Evolutionary conservation across 2,888 invertebrate species (phyloP), one percentile per base, ranked within the genome.

Genomic region (Branchinecta sandiegonensis): DNA sequence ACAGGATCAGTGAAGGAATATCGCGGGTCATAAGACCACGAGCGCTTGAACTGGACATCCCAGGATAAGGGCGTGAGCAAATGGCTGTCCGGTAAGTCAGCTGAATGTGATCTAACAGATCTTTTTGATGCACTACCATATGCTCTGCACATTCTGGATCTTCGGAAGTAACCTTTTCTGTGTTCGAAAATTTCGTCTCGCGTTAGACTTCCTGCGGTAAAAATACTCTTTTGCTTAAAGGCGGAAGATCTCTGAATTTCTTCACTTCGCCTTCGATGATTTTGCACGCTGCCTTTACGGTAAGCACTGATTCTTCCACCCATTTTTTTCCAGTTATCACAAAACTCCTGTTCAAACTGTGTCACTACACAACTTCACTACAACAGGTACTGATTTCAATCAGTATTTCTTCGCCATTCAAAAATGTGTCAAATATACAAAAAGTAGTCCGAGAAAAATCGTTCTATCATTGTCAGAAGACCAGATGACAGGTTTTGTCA

Each of bases 241-340:
- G 63, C 63, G 10, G n/a, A 56, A 17, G 63, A 56, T 56, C 63
- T 56, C 63, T 56, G n/a, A n/a, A 56, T 23, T 56, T 56, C 63
- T 17, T 23, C 23, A 56, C 63, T 56, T 56, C 10, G 37, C 37
- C 37, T 37, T 5, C 37, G 37, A 37, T 37, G 37, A 37, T 37
- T 6, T 37, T 6, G 37, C 37, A 37, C 37, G 37, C 37, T 37
- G 37, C 37, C 37, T 37, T 37, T 37, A 37, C 37, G 37, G 37
- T 37, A 37, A 37, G 37, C 37, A 37, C 37, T 37, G 37, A 37
- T 37, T 37, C 37, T 37, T 37, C 37, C 37, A 37, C 37, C 37
- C 37, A 37, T 37, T 37, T 37, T 37, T 37, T 4, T 37, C 37
- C 37, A 37, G 37, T 37, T 37, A 37, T 37, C 37, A 37, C 37